Evolutionary conservation across 2,797 vertebrate genomes (phyloP).

Genomic region (Acropternis orthonyx): DNA sequence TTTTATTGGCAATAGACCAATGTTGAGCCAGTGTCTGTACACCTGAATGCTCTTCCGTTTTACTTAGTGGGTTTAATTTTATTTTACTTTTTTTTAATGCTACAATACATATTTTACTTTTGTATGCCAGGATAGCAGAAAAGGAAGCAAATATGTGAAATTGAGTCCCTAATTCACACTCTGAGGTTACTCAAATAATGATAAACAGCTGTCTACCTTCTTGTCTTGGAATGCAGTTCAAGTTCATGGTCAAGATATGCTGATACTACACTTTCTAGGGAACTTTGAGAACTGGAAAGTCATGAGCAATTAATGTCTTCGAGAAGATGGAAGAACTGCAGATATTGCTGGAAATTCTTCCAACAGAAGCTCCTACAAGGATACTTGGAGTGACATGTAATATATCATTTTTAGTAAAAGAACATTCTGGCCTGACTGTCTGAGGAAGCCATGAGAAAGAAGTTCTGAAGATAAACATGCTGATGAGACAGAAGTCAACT

Average conservation of each 20-base stretch:
- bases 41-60: neutral
- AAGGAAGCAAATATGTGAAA: neutral
- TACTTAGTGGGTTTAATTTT: neutral
- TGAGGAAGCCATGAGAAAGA: neutral
- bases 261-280: slow-evolving; percentile 47
- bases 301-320: slow-evolving; percentile 42
- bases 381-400: slow-evolving; percentile 29
- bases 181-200: neutral
- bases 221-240: neutral
- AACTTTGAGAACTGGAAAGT: slow-evolving; percentile 9
- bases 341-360: slow-evolving; percentile 56
- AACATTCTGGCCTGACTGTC: neutral
- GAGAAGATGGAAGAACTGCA: slow-evolving; percentile 28
- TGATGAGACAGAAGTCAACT: neutral
- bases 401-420: slow-evolving; percentile 48
- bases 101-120: neutral
- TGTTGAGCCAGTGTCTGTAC: neutral
- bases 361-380: slow-evolving; percentile 24
- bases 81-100: neutral
- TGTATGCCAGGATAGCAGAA: neutral
- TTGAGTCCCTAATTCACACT: neutral
- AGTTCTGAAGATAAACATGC: neutral
- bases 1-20: neutral
- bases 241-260: slow-evolving; percentile 39
- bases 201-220: neutral